Base-by-base conservation (phyloP, 2,113 vertebrate genomes). In the Odocoileus virginianus region DNA sequence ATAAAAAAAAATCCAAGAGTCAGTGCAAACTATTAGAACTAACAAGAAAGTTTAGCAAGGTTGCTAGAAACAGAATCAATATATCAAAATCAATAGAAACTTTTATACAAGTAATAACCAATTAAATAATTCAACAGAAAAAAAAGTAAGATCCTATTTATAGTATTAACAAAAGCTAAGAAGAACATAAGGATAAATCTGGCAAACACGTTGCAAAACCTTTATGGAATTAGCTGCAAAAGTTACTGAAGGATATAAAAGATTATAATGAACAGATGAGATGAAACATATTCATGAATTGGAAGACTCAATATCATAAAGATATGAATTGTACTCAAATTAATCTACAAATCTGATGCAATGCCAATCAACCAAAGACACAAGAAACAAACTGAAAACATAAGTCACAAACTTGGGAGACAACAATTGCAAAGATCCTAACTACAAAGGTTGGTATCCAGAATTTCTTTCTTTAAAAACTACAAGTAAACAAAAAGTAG, bases 11-110 rank as follows among this genome's bases (percentile, higher is more conserved):
- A 79, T 90, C 17, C 10, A 94, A 96, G 40, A 91, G 19, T 92
- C 23, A 95, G 25, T 95, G 92, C 1, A 94, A 79, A 74, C 27
- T 95, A 87, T 92, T 84, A 50, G 55, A 94, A 94, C 54, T 84
- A 78, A 95, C 4, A 89, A 93, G 12, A 76, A 96, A 95, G 36
- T 97, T 95, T 74, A 91, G 45, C 11, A 90, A 88, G n/a, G 27
- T 91, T 94, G 14, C 23, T 91, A 36, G 81, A 85, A 97, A 94
- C 7, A 96, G 96, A 97, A 97, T 88, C 76, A 55, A 79, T 89
- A 40, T 54, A 60, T 16, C 89, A 85, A 87, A 95, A 92, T 81
- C 50, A 95, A 71, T 64, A 92, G 89, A 86, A 95, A 87, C 30
- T 11, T 50, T 30, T 89, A 82, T 28, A 93, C 3, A 91, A 94